Evolutionary conservation across 2,113 vertebrate genomes (phyloP).

Genomic region (Bagarius yarrelli): DNA sequence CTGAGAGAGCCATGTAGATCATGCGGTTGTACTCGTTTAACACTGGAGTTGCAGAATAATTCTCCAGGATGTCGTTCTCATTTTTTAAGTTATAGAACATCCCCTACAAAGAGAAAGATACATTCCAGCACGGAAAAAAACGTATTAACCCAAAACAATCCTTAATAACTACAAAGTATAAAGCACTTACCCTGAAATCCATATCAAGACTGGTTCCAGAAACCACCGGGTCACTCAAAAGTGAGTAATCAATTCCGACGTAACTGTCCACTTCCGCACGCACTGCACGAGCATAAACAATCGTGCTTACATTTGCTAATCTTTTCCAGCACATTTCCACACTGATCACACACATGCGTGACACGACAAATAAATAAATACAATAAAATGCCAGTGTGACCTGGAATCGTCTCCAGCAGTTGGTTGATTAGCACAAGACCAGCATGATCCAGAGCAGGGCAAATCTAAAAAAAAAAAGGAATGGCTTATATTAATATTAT

Average conservation of each 20-base stretch:
- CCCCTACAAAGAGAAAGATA: constrained; percentile 70
- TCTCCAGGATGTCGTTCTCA: constrained; percentile 70
- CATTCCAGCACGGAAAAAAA: neutral
- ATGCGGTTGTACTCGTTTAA: constrained; percentile 83
- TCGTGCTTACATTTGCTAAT: neutral
- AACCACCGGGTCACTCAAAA: constrained; percentile 79
- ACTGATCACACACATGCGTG: neutral
- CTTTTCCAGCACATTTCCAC: neutral
- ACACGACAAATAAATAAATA: neutral
- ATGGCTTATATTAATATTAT: neutral
- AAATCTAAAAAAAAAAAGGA: constrained; percentile 79
- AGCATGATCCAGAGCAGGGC: constrained; percentile 82
- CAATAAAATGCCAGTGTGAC: constrained; percentile 61
- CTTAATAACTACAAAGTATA: neutral
- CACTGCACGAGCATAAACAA: constrained; percentile 65
- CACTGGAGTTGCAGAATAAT: constrained; percentile 76
- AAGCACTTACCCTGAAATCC: constrained; percentile 82
- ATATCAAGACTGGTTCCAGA: constrained; percentile 80
- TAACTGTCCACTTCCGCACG: constrained; percentile 77
- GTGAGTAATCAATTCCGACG: constrained; percentile 92
- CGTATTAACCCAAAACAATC: neutral
- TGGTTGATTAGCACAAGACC: constrained; percentile 84
- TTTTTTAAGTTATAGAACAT: constrained; percentile 79
- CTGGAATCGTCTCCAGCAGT: constrained; percentile 84
- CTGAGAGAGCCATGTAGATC: constrained; percentile 89